phyloP scores from a whole-genome alignment of 2,113 vertebrate species.

The Cricetomys ansorgei region DNA sequence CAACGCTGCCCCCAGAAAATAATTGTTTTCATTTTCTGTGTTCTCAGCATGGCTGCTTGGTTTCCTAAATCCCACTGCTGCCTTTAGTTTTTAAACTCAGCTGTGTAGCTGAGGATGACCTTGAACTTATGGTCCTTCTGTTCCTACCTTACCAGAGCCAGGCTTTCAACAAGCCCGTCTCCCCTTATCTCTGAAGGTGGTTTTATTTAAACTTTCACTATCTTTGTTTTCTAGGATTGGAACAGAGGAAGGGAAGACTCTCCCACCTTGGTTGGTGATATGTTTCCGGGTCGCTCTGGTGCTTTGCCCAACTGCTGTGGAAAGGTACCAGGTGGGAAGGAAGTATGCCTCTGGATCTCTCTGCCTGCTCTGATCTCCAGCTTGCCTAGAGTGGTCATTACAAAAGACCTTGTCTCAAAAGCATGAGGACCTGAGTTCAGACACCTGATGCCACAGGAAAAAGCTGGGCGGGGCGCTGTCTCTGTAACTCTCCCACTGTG shows the following conservation, averaged over 20 bases:
- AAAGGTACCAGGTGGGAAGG: background rate
- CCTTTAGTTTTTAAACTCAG: background rate
- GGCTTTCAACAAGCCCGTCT: background rate
- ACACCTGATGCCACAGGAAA: background rate
- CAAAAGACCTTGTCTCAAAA: background rate
- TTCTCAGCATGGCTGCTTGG: too few species aligned
- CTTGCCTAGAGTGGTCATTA: background rate
- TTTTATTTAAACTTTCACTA: background rate
- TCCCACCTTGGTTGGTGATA: background rate
- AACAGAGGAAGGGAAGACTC: background rate
- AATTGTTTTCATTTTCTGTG: constrained; percentile 56
- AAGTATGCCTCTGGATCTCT: background rate
- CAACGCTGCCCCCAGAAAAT: background rate
- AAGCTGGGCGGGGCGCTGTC: background rate
- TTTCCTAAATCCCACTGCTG: background rate
- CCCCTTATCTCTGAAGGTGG: constrained; percentile 25
- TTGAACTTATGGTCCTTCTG: background rate
- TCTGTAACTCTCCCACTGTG: background rate
- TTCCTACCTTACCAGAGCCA: background rate
- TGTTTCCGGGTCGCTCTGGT: background rate
- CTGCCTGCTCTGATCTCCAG: background rate
- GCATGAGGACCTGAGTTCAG: background rate
- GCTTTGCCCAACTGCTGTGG: background rate
- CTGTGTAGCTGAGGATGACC: background rate
- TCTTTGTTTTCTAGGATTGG: constrained; percentile 19